These are phyloP conservation scores for Prolemur simus DNA, from an alignment of 2,113 vertebrate genomes.

Conservation along the genomic window DNA sequence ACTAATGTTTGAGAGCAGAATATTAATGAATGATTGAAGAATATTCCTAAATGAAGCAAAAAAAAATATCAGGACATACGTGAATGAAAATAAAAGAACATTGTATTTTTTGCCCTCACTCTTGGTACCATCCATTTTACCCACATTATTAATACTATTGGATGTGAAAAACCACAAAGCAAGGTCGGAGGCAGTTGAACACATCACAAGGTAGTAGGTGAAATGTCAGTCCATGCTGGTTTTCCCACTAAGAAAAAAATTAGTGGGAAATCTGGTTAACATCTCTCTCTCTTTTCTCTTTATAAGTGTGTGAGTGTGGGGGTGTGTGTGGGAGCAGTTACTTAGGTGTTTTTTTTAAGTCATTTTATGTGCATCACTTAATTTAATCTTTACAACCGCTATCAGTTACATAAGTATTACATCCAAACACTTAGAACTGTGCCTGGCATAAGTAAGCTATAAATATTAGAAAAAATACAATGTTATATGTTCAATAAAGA, in stretches of 20 bases:
- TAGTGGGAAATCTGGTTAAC: background rate
- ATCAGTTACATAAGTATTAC: background rate
- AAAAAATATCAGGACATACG: slow-evolving; percentile 30
- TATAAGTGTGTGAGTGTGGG: background rate
- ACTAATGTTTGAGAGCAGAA: slow-evolving; percentile 7
- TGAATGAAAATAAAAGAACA: slow-evolving; percentile 25
- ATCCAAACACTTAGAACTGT: background rate
- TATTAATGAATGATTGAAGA: slow-evolving; percentile 52
- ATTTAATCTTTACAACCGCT: background rate
- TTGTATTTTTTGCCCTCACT: background rate
- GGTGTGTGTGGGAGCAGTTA: background rate
- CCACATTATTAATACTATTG: slow-evolving; percentile 20
- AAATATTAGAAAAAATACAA: background rate
- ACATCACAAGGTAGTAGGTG: background rate
- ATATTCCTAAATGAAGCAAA: background rate
- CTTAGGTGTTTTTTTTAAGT: background rate
- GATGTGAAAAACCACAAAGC: slow-evolving; percentile 38
- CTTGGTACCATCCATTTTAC: background rate
- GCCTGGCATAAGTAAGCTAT: background rate
- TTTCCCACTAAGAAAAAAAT: background rate
- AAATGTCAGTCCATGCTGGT: background rate
- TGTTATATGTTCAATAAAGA: background rate
- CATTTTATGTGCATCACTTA: background rate
- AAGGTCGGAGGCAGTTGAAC: background rate
- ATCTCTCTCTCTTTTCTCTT: background rate